A percentile compares a stretch with the other conserved stretches of the same genome.
Conservation (phyloP, 2,888 invertebrate species). For the Prosapia bicincta region DNA sequence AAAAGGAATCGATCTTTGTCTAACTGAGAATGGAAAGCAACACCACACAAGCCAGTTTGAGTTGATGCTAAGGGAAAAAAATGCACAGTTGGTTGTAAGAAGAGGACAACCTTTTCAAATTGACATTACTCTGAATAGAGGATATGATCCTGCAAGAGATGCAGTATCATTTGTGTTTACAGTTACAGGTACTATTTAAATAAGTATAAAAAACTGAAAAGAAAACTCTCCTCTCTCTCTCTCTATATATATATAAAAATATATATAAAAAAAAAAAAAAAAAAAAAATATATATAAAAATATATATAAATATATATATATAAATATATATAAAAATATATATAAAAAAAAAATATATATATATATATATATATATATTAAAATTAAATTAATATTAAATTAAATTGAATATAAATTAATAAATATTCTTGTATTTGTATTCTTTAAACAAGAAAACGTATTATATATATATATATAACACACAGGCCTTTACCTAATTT, state of each 20-base stretch:
- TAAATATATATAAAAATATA: too few relatives aligned
- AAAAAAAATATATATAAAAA: constrained; percentile 5
- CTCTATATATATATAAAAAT: too few relatives aligned
- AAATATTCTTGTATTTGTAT: too few relatives aligned
- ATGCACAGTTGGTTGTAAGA: constrained; percentile 68
- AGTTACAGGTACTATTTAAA: constrained; percentile 55
- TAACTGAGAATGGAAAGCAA: constrained; percentile 66
- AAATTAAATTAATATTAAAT: too few relatives aligned
- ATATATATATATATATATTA: too few relatives aligned
- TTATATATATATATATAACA: too few relatives aligned
- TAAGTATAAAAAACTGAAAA: background rate
- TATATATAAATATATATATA: too few relatives aligned
- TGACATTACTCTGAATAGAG: constrained; percentile 67
- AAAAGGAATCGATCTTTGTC: constrained; percentile 67
- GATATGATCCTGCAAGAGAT: constrained; percentile 69
- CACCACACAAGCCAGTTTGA: constrained; percentile 80
- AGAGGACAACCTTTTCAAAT: constrained; percentile 79
- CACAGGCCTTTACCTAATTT: too few relatives aligned
- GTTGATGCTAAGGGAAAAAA: constrained; percentile 59
- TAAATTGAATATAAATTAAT: too few relatives aligned
- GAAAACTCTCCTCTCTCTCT: too few relatives aligned
- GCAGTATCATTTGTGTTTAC: constrained; percentile 82
- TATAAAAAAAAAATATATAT: too few relatives aligned
- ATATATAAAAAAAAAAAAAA: background rate
- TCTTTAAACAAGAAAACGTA: too few relatives aligned